Evolutionary conservation across 2,797 vertebrate genomes (phyloP), one percentile per base, ranked within the genome.

Genomic region (Anomalospiza imberbis): DNA sequence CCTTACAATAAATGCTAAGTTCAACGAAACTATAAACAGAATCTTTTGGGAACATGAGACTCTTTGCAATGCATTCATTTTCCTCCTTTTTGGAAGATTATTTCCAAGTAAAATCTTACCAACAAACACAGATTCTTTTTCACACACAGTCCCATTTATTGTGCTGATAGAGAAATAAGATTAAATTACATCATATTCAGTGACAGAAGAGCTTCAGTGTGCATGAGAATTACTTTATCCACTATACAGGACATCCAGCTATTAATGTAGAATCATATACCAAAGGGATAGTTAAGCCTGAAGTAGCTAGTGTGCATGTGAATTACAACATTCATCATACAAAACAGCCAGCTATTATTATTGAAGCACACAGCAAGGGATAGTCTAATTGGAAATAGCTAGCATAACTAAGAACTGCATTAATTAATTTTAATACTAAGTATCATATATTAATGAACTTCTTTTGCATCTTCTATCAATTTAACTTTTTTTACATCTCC

Each of bases 61-160:
- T 85, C 79, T 77, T 94, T 74, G 48, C 53, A 78, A 93, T 76
- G 63, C 63, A 85, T 89, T 89, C 4, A 72, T 62, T 91, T 71
- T 87, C 29, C 50, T 86, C n/a, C 13, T 72, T 80, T 91, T 50
- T 61, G 13, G 38, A 94, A 96, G 45, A 86, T 60, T 55, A 77
- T 91, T 95, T 94, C 63, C 83, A 94, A 92, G 31, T 87, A 75
- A 93, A 94, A 74, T 89, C 38, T 67, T 81, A 84, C 40, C 84
- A 44, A 91, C 21, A 94, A 74, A 91, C 36, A 53, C 17, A 94
- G 42, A 92, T 71, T 91, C 47, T 92, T 9, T 85, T 83, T 68
- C 60, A 50, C 40, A 79, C 9, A 89, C 26, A 73, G 65, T 66
- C 60, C 63, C 55, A 61, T 58, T 87, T 85, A 83, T 83, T 91